Percentiles rank a stretch among this genome's conserved stretches.
Evolutionary conservation across 1,140 invertebrate species (phyloP).

Genomic region (Tetragnatha versicolor): DNA sequence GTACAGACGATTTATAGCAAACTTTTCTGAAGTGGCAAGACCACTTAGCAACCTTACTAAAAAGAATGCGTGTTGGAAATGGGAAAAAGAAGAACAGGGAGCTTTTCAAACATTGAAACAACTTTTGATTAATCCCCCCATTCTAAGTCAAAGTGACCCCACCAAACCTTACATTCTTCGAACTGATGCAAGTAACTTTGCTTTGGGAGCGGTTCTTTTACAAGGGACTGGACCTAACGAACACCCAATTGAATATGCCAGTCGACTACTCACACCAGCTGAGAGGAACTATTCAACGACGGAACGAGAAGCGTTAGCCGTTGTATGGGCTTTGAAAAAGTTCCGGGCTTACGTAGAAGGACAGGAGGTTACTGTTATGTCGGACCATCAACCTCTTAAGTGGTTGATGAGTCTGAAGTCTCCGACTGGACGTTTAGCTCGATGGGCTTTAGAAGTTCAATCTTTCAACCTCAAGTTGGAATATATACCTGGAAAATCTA

Average conservation of each 20-base stretch:
- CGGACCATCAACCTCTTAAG: neutral
- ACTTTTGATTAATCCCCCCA: constrained; percentile 55
- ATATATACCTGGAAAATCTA: neutral
- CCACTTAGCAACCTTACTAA: constrained; percentile 38
- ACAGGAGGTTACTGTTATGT: neutral
- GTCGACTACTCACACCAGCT: neutral
- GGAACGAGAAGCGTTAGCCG: constrained; percentile 57
- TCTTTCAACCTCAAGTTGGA: neutral
- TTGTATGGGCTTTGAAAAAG: constrained; percentile 57
- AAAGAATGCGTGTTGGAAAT: constrained; percentile 24
- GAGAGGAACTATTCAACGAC: constrained; percentile 58
- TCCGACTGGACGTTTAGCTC: constrained; percentile 3
- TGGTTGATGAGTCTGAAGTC: neutral
- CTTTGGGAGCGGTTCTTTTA: neutral
- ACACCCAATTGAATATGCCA: constrained; percentile 57
- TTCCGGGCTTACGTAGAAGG: constrained; percentile 59
- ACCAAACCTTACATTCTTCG: constrained; percentile 55
- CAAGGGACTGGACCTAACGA: neutral
- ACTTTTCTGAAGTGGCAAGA: constrained; percentile 55
- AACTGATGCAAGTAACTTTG: neutral
- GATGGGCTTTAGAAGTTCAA: neutral
- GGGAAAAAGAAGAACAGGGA: constrained; percentile 46
- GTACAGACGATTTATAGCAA: constrained; percentile 58
- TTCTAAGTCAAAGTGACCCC: constrained; percentile 57
- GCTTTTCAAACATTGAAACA: constrained; percentile 56